A percentile compares a stretch with the other conserved stretches of the same genome.
phyloP scores from a whole-genome alignment of 2,113 vertebrate species.

The Tragelaphus buxtoni region DNA sequence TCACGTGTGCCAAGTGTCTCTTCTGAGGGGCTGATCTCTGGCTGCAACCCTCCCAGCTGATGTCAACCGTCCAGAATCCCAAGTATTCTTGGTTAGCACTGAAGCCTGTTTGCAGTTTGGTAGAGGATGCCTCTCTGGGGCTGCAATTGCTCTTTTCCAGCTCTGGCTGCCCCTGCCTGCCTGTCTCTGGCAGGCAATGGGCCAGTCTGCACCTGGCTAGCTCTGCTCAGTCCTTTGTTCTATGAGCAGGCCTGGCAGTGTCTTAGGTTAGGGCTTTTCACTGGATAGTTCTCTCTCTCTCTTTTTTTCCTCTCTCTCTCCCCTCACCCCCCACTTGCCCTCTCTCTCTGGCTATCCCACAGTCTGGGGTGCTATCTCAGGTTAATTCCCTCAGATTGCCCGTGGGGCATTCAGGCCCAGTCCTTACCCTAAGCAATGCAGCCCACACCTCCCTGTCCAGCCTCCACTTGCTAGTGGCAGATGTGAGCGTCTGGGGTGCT shows the following conservation, averaged over 20 bases:
- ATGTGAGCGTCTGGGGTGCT: not conserved
- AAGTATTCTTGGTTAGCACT: not conserved
- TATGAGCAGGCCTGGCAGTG: not conserved
- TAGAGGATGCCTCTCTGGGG: not conserved
- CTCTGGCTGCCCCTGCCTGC: not conserved
- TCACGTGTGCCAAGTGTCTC: not conserved
- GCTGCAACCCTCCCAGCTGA: not conserved
- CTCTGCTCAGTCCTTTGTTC: not conserved
- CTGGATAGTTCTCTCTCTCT: not conserved
- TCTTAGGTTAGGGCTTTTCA: not conserved
- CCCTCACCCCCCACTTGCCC: too few relatives aligned
- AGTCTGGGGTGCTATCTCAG: not conserved
- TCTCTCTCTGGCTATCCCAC: not conserved
- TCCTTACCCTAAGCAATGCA: not conserved
- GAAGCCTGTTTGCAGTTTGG: not conserved
- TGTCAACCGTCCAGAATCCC: not conserved
- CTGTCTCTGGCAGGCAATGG: not conserved
- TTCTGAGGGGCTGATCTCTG: not conserved
- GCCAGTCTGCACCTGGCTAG: not conserved
- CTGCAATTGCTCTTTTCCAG: accelerated
- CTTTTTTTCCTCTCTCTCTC: not conserved
- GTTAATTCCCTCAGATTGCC: not conserved
- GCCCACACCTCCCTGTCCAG: not conserved
- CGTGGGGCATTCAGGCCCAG: not conserved
- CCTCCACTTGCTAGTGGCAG: not conserved